phyloP scores from a whole-genome alignment of 1,140 invertebrate genomes.

The Drosophila mayri region DNA sequence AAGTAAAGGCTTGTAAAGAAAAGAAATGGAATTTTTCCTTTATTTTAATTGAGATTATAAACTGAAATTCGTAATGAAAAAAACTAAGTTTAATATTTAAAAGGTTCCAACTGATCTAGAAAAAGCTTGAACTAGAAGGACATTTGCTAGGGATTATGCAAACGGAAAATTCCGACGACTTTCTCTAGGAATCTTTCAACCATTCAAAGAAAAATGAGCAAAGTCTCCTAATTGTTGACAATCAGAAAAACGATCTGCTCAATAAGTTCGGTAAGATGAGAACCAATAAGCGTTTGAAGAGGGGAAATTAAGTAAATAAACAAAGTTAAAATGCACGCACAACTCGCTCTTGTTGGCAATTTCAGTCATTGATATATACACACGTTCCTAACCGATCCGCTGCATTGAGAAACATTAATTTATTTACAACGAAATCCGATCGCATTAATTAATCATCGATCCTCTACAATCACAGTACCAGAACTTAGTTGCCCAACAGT shows the following conservation, averaged over 20 bases:
- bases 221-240: not conserved
- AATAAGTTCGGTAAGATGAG: not conserved
- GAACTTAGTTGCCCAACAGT: constrained; percentile 14
- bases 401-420: constrained; percentile 17
- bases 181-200: constrained; percentile 8
- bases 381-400: not conserved
- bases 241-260: not conserved
- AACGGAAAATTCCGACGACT: constrained; percentile 20
- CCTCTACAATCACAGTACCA: constrained; percentile 3
- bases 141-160: constrained; percentile 7
- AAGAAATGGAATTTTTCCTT: not conserved
- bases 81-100: not conserved
- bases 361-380: constrained; percentile 17
- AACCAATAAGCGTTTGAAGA: not conserved
- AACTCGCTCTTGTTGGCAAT: constrained; percentile 6
- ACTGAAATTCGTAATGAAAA: no score
- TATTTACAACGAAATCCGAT: constrained; percentile 4
- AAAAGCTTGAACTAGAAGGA: constrained; percentile 20
- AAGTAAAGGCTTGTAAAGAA: not conserved
- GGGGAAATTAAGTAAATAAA: constrained; percentile 17
- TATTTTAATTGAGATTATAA: not conserved
- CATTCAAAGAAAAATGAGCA: not conserved
- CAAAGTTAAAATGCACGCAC: constrained; percentile 20
- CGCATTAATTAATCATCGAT: not conserved
- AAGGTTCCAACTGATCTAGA: not conserved